Evolutionary conservation across 2,113 vertebrate genomes (phyloP), one percentile per base, ranked within the genome.

Genomic region (Gopherus evgoodei): DNA sequence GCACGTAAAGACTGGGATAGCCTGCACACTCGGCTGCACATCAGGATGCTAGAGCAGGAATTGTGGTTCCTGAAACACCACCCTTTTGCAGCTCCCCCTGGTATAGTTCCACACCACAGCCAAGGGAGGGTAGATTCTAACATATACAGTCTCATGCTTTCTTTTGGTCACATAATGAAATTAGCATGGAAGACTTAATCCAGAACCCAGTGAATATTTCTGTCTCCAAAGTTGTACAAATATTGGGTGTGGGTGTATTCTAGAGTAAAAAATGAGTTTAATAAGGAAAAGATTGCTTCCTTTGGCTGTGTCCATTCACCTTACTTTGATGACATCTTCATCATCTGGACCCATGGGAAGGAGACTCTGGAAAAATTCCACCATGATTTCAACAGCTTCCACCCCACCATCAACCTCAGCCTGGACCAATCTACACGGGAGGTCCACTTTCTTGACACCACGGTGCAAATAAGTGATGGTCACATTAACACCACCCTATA

Each of bases 131-230:
- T 25, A 78, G 93, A 93, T 96, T 90, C 85, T 0, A 0, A 89
- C 93, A 76, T 14, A 82, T 19, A 54, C 72, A 83, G 81, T 95
- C 87, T 92, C 16, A 14, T 50, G 65, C 56, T 87, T 93, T 89
- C 90, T 95, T 96, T 96, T 97, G 94, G 91, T 94, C 94, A 87
- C 79, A 96, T 92, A 57, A 65, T 84, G 65, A 93, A 90, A 86
- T 90, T 92, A 96, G 92, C 90, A 90, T 49, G 85, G 94, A 87
- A 94, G 52, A 22, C 85, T 90, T 96, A 91, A 87, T 31, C 91
- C 3, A 76, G 49, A 89, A 59, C 79, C 90, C 44, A 88, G 52
- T 16, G 93, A 50, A 2, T 83, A 94, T 19, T 95, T 93, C 65
- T 81, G 89, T 79, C 57, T 86, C 22, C 8, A 62, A 53, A 86